phyloP scores from a whole-genome alignment of 2,797 vertebrate genomes.

The Selene dorsalis region DNA sequence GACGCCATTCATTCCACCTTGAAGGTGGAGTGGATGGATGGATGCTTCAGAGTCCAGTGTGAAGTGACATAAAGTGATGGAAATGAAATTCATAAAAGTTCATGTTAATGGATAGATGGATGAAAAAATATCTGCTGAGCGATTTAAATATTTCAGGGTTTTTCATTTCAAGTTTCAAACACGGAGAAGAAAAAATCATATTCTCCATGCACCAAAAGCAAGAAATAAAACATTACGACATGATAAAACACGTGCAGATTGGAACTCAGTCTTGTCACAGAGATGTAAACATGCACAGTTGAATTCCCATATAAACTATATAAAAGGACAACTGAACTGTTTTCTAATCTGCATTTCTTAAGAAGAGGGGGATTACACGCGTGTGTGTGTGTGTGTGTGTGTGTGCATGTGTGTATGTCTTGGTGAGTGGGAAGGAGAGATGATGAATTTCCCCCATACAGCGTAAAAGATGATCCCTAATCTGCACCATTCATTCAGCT shows the following conservation, averaged over 20 bases:
- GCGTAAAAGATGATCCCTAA: constrained; percentile 72
- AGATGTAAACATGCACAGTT: constrained; percentile 62
- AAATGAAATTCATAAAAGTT: constrained; percentile 11
- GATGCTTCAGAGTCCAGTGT: not conserved
- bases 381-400: constrained; percentile 11
- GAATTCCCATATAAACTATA: constrained; percentile 51
- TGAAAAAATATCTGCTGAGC: not conserved
- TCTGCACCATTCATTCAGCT: constrained; percentile 64
- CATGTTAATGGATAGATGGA: constrained; percentile 11
- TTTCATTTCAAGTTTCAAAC: not conserved
- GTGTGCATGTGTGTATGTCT: constrained; percentile 19
- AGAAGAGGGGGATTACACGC: constrained; percentile 68
- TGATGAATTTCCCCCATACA: constrained; percentile 67
- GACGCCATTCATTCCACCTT: constrained; percentile 34
- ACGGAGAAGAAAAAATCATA: constrained; percentile 31
- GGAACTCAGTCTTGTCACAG: constrained; percentile 42
- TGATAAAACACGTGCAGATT: constrained; percentile 47
- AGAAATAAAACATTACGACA: constrained; percentile 29
- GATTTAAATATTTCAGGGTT: constrained; percentile 14
- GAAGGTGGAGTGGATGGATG: constrained; percentile 11
- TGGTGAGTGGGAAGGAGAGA: constrained; percentile 67
- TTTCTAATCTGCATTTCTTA: constrained; percentile 74
- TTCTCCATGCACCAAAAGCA: constrained; percentile 29
- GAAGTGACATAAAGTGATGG: not conserved
- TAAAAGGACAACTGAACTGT: constrained; percentile 43